Base-by-base conservation (phyloP, 2,888 invertebrate genomes). In the Acheta domesticus region DNA sequence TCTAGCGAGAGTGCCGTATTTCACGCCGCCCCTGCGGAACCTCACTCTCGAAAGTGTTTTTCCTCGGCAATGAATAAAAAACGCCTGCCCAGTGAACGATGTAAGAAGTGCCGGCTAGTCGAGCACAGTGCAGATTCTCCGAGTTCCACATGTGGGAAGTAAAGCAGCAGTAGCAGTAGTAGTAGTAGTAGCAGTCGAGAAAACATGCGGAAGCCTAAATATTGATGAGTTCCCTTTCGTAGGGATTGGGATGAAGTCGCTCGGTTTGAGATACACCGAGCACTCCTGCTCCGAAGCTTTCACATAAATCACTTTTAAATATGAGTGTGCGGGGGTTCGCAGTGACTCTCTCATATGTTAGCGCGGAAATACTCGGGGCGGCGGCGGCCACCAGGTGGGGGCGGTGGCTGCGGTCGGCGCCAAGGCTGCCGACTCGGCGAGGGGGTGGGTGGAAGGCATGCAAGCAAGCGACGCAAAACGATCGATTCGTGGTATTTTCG, bases 141-240 rank as follows among this genome's bases (percentile, higher is more conserved):
- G 11, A 14, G 16, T 62, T n/a, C 62, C 62, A 62, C 62, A 62
- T 62, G n/a, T n/a, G n/a, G 62, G 36, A 36, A 36, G 62, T 62
- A 62, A 62, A 14, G 62, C 36, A 36, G 36, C 36, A 23, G 23
- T 2, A 23, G 23, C 4, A 36, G 36, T 36, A 36, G 36, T 36
- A 36, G 36, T 5, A 36, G 36, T 36, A 36, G 36, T 8, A 36
- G 36, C 36, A 5, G 36, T 36, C 62, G 62, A 62, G 62, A 62
- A 62, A 62, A 62, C 62, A 62, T 62, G 62, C 62, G n/a, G n/a
- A 62, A 62, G n/a, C 62, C 62, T n/a, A 62, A 14, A 62, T 62
- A 62, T 62, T 62, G 62, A 62, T n/a, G 62, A 62, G 62, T 62
- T 62, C 62, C n/a, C 62, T 62, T 62, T n/a, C 62, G 62, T 62